Evolutionary conservation across 35 echinoderm and acorn worm genomes (phyloP), one percentile per base, ranked within the genome.

Genomic region (Patiria miniata): DNA sequence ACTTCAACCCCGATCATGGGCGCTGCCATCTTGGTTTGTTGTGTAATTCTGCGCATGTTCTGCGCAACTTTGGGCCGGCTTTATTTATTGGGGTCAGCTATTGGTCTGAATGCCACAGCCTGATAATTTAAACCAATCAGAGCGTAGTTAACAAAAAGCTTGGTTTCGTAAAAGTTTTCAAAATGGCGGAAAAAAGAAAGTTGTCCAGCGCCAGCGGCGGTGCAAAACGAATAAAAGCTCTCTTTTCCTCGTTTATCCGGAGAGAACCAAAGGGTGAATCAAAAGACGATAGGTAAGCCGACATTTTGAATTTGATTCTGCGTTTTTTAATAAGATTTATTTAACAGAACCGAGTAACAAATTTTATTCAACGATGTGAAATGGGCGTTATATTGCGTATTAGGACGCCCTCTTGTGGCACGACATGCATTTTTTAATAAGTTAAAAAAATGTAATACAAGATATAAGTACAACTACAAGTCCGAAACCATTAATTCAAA

Each of bases 161-260:
- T 36, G 8, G 65, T 12, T 34, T 32, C 14, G 26, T 34, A 3
- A 30, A 0, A 73, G 14, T 73, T 73, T 47, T 47, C 42, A 47
- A 47, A 47, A 47, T 47, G 60, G 30, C 61, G 61, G 61, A 69
- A 34, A 69, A 69, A 34, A 17, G 61, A 8, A 86, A 77, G 61
- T 47, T 51, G 19, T 14, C 21, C 33, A 17, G 38, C 42, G 61
- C 22, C 9, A 42, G 65, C 29, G 77, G 68, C 61, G 77, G 77
- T 18, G 61, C 68, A 40, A 77, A 76, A 86, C 21, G 84, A 33
- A 78, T 86, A 23, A 86, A 86, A 51, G 65, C 61, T 86, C 61
- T 86, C 8, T 51, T 86, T 47, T 78, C 84, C 33, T 86, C 68
- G 16, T 86, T 86, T 50, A 40, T 86, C 12, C 47, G 84, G 34